phyloP scores from a whole-genome alignment of 2,888 invertebrate genomes.

The Eupeodes luniger region DNA sequence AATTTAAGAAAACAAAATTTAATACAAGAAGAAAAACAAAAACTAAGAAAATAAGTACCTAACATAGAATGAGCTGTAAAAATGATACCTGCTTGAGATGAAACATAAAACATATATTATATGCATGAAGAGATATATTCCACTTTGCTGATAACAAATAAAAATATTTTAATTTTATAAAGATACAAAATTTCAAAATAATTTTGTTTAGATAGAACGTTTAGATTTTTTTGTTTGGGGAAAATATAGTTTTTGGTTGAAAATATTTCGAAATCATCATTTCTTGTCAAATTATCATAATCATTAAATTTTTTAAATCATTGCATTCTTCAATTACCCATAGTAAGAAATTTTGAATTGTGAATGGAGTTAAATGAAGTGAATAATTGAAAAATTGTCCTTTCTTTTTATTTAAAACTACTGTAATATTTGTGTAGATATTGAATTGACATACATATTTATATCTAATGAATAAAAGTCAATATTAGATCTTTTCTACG shows the following conservation, averaged over 20 bases:
- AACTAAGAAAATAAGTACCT: constrained; percentile 80
- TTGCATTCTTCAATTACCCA: no score
- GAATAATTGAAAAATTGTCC: no score
- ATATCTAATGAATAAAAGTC: no score
- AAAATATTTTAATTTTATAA: constrained; percentile 8
- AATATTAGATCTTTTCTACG: no score
- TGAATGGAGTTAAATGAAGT: no score
- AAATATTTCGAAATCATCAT: constrained; percentile 40
- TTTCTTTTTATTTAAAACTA: no score
- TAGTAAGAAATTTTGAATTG: no score
- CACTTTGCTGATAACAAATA: constrained; percentile 30
- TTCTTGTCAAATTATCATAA: background rate
- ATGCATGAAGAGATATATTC: constrained; percentile 36
- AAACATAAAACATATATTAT: constrained; percentile 50
- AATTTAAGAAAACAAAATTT: constrained; percentile 46
- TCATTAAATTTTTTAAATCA: background rate
- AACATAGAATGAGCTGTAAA: constrained; percentile 84
- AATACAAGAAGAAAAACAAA: constrained; percentile 74
- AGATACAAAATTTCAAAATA: constrained; percentile 5
- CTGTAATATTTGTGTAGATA: no score
- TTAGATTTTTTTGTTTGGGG: background rate
- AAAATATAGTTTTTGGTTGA: constrained; percentile 22
- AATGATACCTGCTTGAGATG: constrained; percentile 83
- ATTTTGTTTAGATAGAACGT: constrained; percentile 28
- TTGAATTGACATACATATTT: no score